These are phyloP conservation scores for Teleogryllus oceanicus DNA, from an alignment of 2,888 invertebrate species.

Conservation along the genomic window DNA sequence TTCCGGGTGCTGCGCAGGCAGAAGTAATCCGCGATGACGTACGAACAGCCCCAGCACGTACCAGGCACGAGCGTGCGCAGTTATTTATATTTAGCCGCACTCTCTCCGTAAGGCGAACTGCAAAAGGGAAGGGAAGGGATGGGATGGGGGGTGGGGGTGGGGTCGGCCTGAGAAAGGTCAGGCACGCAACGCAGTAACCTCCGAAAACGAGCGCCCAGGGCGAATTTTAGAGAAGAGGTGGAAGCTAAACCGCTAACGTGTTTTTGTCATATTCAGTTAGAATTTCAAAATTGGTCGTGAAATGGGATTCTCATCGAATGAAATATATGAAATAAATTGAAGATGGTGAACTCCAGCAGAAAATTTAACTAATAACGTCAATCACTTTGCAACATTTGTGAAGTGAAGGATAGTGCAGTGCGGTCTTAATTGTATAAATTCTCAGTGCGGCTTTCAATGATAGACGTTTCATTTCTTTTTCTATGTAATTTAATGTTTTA, in stretches of 20 bases:
- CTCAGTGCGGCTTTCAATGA: no score
- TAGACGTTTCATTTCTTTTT: no score
- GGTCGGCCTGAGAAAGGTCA: background rate
- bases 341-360: background rate
- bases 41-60: background rate
- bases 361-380: no score
- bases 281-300: no score
- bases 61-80: background rate
- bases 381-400: no score
- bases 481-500: no score
- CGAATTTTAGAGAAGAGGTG: background rate
- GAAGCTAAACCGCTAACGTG: no score
- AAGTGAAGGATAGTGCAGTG: no score
- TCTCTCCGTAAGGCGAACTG: background rate
- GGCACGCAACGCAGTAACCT: background rate
- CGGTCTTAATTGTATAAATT: no score
- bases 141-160: no score
- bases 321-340: background rate
- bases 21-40: background rate
- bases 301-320: no score
- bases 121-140: background rate
- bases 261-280: no score
- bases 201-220: background rate
- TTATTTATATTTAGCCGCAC: background rate
- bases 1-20: background rate